Base-by-base conservation (phyloP, 1,140 invertebrate species). In the Diabrotica undecimpunctata region DNA sequence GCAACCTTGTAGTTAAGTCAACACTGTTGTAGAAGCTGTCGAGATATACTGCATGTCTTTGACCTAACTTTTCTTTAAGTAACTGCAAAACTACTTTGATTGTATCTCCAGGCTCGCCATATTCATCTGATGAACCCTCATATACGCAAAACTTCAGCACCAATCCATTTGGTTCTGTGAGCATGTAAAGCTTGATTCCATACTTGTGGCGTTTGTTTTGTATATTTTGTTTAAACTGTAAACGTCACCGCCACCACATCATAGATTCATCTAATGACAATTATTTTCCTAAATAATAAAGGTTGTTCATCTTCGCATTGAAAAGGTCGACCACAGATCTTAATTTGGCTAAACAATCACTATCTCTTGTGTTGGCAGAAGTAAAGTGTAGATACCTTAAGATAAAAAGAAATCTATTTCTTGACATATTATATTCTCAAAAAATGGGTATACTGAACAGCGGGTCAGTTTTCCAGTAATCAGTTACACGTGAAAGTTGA, bases 101-200 rank as follows among this genome's bases (percentile, higher is more conserved):
- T 10, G 64, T 51, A 58, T 74, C 72, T 9, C 66, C 71, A 57
- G 65, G 66, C 35, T 68, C 67, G 37, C 57, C 53, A 61, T 65
- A 62, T 62, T 59, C 61, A 60, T 72, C 69, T 61, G 61, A 46
- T 56, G 39, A 37, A n/a, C 69, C 71, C 9, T 61, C 65, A 65
- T 72, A 72, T 11, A 75, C 51, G 41, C 64, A 66, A 57, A 70
- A 74, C 41, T 68, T 75, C 46, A 71, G 64, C 46, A 58, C 38
- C 51, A 61, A 14, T 38, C 61, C 65, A 66, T 75, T 70, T 6
- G 74, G 70, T 56, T 74, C 72, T 57, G 75, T 70, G 6, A 81
- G 64, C 61, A 77, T 77, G 64, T 76, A 77, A 6, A 80, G 38
- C 67, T 79, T 79, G 7, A 41, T 46, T 10, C 39, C 11, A 10